phyloP scores from a whole-genome alignment of 2,888 invertebrate genomes.

The Cepaea hortensis region DNA sequence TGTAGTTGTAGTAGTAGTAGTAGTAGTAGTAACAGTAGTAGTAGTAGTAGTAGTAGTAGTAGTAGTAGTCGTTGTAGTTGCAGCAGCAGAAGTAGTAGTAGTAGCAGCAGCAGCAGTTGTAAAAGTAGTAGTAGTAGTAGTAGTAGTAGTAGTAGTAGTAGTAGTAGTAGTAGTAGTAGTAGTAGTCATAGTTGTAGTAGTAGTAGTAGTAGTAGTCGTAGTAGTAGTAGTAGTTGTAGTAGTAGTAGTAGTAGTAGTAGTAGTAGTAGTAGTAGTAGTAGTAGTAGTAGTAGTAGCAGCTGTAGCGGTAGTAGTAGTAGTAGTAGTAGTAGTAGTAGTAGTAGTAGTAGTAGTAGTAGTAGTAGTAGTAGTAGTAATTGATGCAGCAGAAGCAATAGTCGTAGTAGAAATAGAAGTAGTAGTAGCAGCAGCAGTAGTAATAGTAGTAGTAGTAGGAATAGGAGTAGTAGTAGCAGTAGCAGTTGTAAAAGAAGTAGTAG shows the following conservation, averaged over 20 bases:
- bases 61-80: too few species aligned
- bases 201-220: background rate
- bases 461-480: constrained; percentile 1
- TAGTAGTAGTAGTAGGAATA: constrained; percentile 6
- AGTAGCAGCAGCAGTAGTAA: background rate
- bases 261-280: constrained; percentile 2
- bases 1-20: too few species aligned
- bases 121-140: background rate
- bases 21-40: too few species aligned
- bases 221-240: background rate
- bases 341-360: background rate
- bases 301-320: background rate
- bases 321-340: background rate
- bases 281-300: background rate
- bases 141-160: background rate
- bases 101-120: background rate
- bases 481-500: background rate
- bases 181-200: background rate
- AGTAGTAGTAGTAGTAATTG: background rate
- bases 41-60: too few species aligned
- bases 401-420: too few species aligned
- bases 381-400: background rate
- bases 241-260: background rate
- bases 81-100: too few species aligned
- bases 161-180: constrained; percentile 4